Conservation (phyloP, 2,797 vertebrate genomes). For the Fundulus diaphanus region DNA sequence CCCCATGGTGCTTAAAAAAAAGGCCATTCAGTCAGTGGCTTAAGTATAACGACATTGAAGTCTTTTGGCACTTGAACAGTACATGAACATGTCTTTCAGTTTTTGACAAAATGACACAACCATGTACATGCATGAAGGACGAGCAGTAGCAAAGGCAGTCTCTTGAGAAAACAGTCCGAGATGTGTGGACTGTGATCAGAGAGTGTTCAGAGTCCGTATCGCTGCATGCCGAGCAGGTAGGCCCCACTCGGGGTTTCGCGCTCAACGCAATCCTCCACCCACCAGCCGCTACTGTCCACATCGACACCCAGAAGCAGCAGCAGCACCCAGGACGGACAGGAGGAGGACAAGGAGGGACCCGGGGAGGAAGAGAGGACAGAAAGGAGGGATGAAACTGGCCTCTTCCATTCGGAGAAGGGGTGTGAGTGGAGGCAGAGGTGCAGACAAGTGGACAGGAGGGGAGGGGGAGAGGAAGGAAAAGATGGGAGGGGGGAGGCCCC, state of each 20-base stretch:
- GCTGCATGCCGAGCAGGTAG: conserved; percentile 82
- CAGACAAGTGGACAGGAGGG: conserved; percentile 69
- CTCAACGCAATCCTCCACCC: conserved; percentile 85
- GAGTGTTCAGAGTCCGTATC: conserved; percentile 82
- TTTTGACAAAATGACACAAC: conserved; percentile 81
- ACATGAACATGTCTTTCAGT: conserved; percentile 83
- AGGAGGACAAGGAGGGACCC: conserved; percentile 77
- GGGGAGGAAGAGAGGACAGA: conserved; percentile 85
- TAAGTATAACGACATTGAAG: conserved; percentile 72
- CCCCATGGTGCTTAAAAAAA: conserved; percentile 72
- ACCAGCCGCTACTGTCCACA: conserved; percentile 85
- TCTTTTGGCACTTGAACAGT: conserved; percentile 85
- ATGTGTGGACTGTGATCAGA: conserved; percentile 72
- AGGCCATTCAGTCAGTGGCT: conserved; percentile 76
- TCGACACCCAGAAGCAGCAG: conserved; percentile 73
- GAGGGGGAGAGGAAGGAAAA: conserved; percentile 64
- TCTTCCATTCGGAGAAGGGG: conserved; percentile 82
- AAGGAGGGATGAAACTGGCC: conserved; percentile 84
- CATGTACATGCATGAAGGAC: conserved; percentile 86
- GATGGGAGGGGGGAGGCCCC: conserved; percentile 75
- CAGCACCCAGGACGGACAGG: conserved; percentile 75
- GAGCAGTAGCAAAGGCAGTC: conserved; percentile 83
- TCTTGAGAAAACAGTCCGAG: conserved; percentile 73
- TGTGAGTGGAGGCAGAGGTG: conserved; percentile 79
- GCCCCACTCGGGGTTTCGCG: conserved; percentile 78